phyloP scores from a whole-genome alignment of 2,113 vertebrate species.

The Gnathonemus longibarbis region DNA sequence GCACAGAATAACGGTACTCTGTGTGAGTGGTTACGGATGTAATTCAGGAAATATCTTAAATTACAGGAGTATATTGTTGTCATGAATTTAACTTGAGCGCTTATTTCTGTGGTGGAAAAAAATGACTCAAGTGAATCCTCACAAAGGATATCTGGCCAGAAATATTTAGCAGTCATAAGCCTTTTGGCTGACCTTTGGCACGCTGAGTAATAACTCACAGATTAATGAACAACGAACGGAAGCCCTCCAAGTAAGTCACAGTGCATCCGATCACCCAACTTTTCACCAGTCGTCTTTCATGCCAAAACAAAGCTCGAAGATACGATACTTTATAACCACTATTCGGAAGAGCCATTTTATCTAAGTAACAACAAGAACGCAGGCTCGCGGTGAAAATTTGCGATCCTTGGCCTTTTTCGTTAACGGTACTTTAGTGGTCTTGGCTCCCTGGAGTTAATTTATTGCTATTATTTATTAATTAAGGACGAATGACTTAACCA shows the following conservation, averaged over 20 bases:
- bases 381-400: slow-evolving; percentile 36
- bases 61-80: slow-evolving; percentile 16
- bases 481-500: slow-evolving; percentile 32
- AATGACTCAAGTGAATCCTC: slow-evolving; percentile 64
- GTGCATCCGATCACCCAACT: slow-evolving; percentile 64
- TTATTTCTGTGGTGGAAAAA: slow-evolving; percentile 53
- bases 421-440: slow-evolving; percentile 53
- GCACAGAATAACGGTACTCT: background rate
- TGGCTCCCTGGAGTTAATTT: slow-evolving; percentile 44
- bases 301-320: slow-evolving; percentile 48
- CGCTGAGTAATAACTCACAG: slow-evolving; percentile 82
- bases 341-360: slow-evolving; percentile 20
- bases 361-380: slow-evolving; percentile 40
- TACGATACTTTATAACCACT: slow-evolving; percentile 40
- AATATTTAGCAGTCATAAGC: slow-evolving; percentile 89
- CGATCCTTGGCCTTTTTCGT: slow-evolving; percentile 38
- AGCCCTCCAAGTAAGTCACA: slow-evolving; percentile 70
- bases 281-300: slow-evolving; percentile 56
- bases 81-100: slow-evolving; percentile 31
- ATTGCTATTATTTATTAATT: slow-evolving; percentile 32
- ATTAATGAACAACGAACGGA: slow-evolving; percentile 99
- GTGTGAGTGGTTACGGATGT: background rate
- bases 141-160: slow-evolving; percentile 72
- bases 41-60: slow-evolving; percentile 14
- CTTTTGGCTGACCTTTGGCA: slow-evolving; percentile 96